These are phyloP conservation scores for Meta bourneti DNA, from an alignment of 2,888 invertebrate genomes.

Conservation along the genomic window DNA sequence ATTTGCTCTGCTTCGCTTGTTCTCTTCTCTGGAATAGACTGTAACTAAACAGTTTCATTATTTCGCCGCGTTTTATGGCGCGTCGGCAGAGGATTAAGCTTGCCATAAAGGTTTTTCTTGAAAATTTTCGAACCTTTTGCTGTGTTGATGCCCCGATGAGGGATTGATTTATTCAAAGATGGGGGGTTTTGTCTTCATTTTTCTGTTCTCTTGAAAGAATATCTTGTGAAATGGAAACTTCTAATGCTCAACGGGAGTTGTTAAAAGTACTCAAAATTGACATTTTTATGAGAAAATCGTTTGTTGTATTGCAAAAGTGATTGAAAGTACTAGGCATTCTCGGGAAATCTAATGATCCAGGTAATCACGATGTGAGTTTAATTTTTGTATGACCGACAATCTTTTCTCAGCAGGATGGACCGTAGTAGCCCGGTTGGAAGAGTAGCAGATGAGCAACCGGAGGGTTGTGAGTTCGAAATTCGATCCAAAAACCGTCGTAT, in stretches of 20 bases:
- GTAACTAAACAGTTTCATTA: constrained; percentile 58
- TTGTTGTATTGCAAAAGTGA: too few relatives aligned
- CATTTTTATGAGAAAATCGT: too few relatives aligned
- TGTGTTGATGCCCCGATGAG: not conserved
- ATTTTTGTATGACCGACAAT: too few relatives aligned
- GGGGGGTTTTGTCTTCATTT: not conserved
- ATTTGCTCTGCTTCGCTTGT: constrained; percentile 68
- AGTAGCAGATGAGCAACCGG: too few relatives aligned
- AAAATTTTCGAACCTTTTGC: not conserved
- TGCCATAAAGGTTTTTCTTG: not conserved
- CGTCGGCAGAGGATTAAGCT: constrained; percentile 22
- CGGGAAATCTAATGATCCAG: too few relatives aligned
- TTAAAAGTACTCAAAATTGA: too few relatives aligned
- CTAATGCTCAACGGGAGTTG: not conserved
- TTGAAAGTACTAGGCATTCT: too few relatives aligned
- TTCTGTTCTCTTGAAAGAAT: not conserved
- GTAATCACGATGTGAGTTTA: too few relatives aligned
- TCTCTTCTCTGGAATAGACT: constrained; percentile 27
- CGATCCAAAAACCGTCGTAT: too few relatives aligned
- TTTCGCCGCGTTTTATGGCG: constrained; percentile 48
- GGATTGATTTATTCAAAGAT: not conserved
- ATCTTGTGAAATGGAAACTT: not conserved
- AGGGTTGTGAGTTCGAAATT: too few relatives aligned
- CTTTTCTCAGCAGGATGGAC: too few relatives aligned
- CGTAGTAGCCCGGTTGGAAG: too few relatives aligned